Percentiles rank a stretch among this genome's conserved stretches.
Evolutionary conservation across 2,113 vertebrate genomes (phyloP).

Genomic region (Piaya cayana): DNA sequence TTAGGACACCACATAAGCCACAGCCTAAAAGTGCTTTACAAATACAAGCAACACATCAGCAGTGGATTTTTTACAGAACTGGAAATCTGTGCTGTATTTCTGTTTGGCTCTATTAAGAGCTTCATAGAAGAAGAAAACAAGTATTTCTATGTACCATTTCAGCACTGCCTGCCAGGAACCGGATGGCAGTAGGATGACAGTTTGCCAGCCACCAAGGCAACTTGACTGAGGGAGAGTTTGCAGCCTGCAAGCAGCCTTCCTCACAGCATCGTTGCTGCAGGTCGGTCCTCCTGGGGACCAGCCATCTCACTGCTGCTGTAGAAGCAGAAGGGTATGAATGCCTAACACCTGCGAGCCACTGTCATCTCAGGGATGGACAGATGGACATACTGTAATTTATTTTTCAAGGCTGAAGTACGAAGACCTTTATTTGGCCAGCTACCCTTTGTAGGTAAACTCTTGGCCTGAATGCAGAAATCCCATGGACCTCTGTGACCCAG

Average conservation of each 20-base stretch:
- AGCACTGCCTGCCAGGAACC: neutral
- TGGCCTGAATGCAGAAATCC: neutral
- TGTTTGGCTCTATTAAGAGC: neutral
- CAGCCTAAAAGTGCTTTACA: neutral
- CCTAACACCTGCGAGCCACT: neutral
- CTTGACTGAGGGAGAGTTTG: neutral
- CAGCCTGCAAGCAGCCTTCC: neutral
- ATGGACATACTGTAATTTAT: too few species aligned
- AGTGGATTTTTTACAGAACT: neutral
- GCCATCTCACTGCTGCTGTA: neutral
- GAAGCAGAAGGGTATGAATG: neutral
- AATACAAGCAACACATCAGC: neutral
- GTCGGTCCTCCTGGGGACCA: too few species aligned
- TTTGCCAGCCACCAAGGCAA: rapidly evolving
- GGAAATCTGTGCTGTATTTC: neutral
- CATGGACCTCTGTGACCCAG: neutral
- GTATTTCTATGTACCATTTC: neutral
- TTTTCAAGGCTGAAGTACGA: neutral
- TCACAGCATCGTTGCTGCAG: rapidly evolving
- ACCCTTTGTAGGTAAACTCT: neutral
- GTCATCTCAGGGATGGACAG: neutral
- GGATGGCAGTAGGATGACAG: neutral
- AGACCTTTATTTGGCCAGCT: neutral
- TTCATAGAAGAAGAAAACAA: neutral
- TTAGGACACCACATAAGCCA: neutral